These are phyloP conservation scores for Drosophila navojoa DNA, from an alignment of 1,140 invertebrate species.

Conservation along the genomic window DNA sequence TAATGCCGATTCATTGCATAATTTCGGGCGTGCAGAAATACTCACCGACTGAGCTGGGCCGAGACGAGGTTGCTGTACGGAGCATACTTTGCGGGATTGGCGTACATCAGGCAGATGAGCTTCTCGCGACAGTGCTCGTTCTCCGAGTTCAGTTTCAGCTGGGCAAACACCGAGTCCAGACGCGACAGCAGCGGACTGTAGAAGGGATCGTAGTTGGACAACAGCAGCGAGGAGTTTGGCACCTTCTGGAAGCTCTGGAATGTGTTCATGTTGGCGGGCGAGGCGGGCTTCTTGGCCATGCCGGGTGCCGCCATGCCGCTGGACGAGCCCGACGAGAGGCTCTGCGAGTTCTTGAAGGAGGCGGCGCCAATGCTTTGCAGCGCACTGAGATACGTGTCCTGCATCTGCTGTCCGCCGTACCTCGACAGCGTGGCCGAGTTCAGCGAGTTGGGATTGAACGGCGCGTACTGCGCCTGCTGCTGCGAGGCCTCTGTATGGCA, in stretches of 20 bases:
- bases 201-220: conserved; percentile 94
- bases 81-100: conserved; percentile 92
- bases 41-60: conserved; percentile 92
- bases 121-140: conserved; percentile 91
- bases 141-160: conserved; percentile 86
- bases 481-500: conserved; percentile 67
- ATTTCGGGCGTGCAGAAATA: conserved; percentile 32
- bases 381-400: conserved; percentile 75
- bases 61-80: conserved; percentile 94
- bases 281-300: conserved; percentile 63
- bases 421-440: conserved; percentile 64
- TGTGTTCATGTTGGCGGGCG: conserved; percentile 75
- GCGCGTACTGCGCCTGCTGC: conserved; percentile 69
- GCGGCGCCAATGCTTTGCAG: conserved; percentile 75
- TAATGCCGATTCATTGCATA: conserved; percentile 36
- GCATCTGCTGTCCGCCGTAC: conserved; percentile 74
- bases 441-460: conserved; percentile 62
- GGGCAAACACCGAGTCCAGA: conserved; percentile 92
- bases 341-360: conserved; percentile 76
- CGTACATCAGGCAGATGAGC: conserved; percentile 93
- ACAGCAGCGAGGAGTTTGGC: conserved; percentile 90
- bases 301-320: conserved; percentile 55
- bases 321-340: conserved; percentile 66
- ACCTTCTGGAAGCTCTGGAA: conserved; percentile 92
- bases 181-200: conserved; percentile 92